Percentiles rank a stretch among this genome's conserved stretches.
Evolutionary conservation across 2,888 invertebrate species (phyloP).

Genomic region (Aplocera efformata): DNA sequence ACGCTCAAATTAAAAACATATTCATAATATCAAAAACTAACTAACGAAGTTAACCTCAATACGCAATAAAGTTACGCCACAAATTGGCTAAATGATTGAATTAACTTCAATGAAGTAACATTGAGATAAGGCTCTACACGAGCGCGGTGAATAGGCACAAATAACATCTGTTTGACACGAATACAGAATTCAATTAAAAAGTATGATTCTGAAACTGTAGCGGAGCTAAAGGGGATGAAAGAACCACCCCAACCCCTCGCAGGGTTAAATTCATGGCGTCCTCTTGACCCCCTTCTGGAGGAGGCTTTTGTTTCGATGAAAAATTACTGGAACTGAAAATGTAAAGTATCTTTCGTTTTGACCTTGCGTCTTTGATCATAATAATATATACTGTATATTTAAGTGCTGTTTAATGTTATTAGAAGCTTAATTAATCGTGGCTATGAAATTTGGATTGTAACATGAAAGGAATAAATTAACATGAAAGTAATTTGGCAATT

Average conservation of each 20-base stretch:
- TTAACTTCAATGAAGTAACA: conserved; percentile 23
- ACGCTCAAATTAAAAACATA: too few species aligned
- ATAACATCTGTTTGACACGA: conserved; percentile 33
- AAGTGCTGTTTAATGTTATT: background rate
- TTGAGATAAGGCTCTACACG: conserved; percentile 14
- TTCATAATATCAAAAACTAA: too few species aligned
- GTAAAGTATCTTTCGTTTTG: conserved; percentile 29
- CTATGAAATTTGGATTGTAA: too few species aligned
- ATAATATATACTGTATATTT: background rate
- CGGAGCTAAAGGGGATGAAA: conserved; percentile 23
- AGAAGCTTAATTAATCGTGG: background rate
- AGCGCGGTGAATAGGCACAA: conserved; percentile 3
- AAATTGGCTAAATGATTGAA: conserved; percentile 19
- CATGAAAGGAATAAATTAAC: too few species aligned
- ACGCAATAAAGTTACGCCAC: conserved; percentile 11
- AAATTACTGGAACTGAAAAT: conserved; percentile 54
- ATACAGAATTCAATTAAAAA: conserved; percentile 55
- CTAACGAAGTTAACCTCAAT: conserved; percentile 14
- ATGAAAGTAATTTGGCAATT: too few species aligned
- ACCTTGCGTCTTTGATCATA: conserved; percentile 10
- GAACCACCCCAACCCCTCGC: conserved; percentile 31
- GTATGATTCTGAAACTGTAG: conserved; percentile 52
- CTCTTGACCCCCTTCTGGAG: conserved; percentile 64
- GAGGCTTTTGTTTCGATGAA: conserved; percentile 72
- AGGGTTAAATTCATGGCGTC: conserved; percentile 48